Conservation (phyloP, 2,888 invertebrate genomes). For the Synergus laeviventris region DNA sequence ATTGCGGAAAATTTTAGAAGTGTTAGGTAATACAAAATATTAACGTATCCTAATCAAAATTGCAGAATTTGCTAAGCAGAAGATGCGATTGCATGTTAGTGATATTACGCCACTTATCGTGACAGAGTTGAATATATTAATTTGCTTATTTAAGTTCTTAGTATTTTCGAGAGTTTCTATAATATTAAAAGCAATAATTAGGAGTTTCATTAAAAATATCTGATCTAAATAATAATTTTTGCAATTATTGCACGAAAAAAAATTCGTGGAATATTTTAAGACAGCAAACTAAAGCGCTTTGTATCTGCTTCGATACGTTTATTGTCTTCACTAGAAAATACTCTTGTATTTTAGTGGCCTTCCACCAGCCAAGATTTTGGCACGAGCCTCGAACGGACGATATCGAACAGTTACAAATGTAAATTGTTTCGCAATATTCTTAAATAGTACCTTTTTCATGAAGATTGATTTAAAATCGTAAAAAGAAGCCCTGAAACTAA, state of each 20-base stretch:
- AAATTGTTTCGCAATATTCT: conserved; percentile 10
- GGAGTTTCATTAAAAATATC: neutral
- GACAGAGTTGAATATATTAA: neutral
- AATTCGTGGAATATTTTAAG: conserved; percentile 6
- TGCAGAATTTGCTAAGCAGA: too few species aligned
- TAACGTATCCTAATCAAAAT: neutral
- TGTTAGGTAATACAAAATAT: neutral
- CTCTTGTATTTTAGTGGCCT: conserved; percentile 32
- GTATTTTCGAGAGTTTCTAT: neutral
- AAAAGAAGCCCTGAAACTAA: neutral
- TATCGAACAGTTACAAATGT: conserved; percentile 24
- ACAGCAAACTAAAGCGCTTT: conserved; percentile 45
- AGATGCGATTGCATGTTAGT: neutral
- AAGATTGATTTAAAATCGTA: neutral
- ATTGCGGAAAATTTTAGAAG: neutral
- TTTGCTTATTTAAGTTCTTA: neutral
- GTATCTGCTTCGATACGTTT: conserved; percentile 46
- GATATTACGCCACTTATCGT: neutral
- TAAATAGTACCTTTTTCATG: neutral
- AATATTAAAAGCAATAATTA: neutral
- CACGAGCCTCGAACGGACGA: neutral
- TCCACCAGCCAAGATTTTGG: conserved; percentile 19
- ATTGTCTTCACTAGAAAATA: conserved; percentile 47
- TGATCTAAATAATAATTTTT: neutral
- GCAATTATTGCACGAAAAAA: neutral